These are phyloP conservation scores for Drosophila teissieri DNA, from an alignment of 1,140 invertebrate species.

Conservation along the genomic window DNA sequence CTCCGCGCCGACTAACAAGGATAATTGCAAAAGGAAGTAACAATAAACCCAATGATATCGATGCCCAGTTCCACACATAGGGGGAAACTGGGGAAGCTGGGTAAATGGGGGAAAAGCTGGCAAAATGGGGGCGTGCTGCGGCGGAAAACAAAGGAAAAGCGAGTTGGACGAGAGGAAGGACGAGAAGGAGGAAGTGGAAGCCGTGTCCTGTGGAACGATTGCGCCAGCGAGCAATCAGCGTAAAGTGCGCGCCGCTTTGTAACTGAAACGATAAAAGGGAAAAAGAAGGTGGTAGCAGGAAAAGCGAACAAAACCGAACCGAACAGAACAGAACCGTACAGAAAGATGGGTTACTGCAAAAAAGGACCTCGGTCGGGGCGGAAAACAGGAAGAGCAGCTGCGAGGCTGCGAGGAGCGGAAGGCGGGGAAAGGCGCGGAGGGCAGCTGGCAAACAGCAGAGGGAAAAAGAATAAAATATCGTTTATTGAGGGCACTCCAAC, in stretches of 20 bases:
- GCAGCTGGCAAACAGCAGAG: slow-evolving; percentile 10
- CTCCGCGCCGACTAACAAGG: slow-evolving; percentile 69
- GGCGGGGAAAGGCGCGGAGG: slow-evolving; percentile 18
- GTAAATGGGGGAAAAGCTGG: not conserved
- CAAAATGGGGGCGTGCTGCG: not conserved
- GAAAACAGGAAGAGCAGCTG: not conserved
- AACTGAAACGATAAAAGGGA: slow-evolving; percentile 75
- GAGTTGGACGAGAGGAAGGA: not conserved
- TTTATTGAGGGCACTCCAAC: slow-evolving; percentile 67
- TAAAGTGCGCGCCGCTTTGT: slow-evolving; percentile 81
- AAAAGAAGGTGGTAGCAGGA: slow-evolving; percentile 16
- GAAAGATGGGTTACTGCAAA: slow-evolving; percentile 30
- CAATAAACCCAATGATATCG: slow-evolving; percentile 81
- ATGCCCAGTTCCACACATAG: slow-evolving; percentile 45
- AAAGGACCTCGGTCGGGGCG: not conserved
- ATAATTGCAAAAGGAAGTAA: slow-evolving; percentile 82
- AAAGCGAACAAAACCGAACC: slow-evolving; percentile 41
- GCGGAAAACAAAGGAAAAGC: slow-evolving; percentile 14
- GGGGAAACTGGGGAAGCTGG: not conserved
- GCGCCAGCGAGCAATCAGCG: slow-evolving; percentile 77
- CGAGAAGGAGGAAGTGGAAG: slow-evolving; percentile 18
- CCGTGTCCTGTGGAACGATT: slow-evolving; percentile 62
- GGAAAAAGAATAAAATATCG: slow-evolving; percentile 75
- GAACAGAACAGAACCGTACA: slow-evolving; percentile 6
- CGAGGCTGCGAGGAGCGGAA: slow-evolving; percentile 1